These are phyloP conservation scores for Lycophotia porphyrea DNA, from an alignment of 2,888 invertebrate genomes.

Conservation along the genomic window DNA sequence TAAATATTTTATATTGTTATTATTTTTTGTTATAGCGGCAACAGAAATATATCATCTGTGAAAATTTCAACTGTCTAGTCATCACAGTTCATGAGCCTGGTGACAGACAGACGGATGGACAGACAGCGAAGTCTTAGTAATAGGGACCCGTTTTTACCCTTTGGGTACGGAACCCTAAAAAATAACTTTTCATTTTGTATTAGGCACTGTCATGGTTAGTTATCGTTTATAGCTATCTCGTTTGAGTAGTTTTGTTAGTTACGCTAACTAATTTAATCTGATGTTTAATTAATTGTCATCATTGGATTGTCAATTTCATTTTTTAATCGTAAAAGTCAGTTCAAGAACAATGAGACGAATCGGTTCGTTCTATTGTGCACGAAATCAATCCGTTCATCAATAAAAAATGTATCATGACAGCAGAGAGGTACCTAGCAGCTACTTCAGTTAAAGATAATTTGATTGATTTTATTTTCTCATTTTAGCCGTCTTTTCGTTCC, in stretches of 20 bases:
- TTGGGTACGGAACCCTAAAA: too few species aligned
- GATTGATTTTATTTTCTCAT: background rate
- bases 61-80: too few species aligned
- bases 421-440: background rate
- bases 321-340: background rate
- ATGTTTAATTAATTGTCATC: background rate
- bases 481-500: background rate
- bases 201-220: too few species aligned
- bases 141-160: too few species aligned
- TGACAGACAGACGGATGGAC: too few species aligned
- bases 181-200: too few species aligned
- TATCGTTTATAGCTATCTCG: background rate
- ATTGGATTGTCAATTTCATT: background rate
- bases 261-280: background rate
- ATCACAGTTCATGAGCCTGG: too few species aligned
- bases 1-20: too few species aligned
- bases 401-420: background rate
- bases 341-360: slow-evolving; percentile 9
- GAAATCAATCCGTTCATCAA: slow-evolving; percentile 24
- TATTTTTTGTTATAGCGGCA: too few species aligned
- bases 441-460: background rate
- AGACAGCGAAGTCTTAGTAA: too few species aligned
- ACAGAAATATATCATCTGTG: too few species aligned
- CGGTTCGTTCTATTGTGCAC: background rate
- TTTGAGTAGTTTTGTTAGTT: background rate